Conservation (phyloP, 2,113 vertebrate genomes). For the Megaleporinus macrocephalus region DNA sequence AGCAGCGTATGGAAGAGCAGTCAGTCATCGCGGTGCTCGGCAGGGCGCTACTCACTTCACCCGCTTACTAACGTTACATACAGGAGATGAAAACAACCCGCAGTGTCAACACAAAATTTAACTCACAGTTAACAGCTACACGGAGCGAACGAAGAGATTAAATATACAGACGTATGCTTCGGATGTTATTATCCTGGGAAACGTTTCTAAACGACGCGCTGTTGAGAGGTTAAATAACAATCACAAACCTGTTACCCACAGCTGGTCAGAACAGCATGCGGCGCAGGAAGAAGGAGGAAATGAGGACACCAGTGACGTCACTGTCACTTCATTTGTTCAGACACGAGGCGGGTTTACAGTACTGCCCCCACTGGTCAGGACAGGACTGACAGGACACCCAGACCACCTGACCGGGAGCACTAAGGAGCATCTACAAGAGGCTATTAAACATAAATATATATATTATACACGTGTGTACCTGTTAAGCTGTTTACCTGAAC, state of each 20-base stretch:
- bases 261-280: conserved; percentile 66
- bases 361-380: conserved; percentile 24
- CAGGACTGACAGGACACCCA: background rate
- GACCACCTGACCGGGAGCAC: background rate
- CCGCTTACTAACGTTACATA: background rate
- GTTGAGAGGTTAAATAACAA: background rate
- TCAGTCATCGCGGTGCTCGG: background rate
- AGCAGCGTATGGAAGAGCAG: background rate
- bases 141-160: background rate
- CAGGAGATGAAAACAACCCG: conserved; percentile 22
- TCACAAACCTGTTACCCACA: conserved; percentile 60
- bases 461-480: too few relatives aligned
- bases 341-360: background rate
- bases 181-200: too few relatives aligned
- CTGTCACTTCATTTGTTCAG: conserved; percentile 30
- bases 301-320: conserved; percentile 65
- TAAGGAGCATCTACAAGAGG: background rate
- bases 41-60: background rate
- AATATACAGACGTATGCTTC: too few relatives aligned
- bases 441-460: background rate
- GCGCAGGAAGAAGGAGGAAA: conserved; percentile 68
- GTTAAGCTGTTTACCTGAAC: too few relatives aligned
- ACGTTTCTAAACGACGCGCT: background rate
- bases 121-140: background rate
- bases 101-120: conserved; percentile 31